Conservation (phyloP, 2,113 vertebrate species). For the Polyodon spathula region DNA sequence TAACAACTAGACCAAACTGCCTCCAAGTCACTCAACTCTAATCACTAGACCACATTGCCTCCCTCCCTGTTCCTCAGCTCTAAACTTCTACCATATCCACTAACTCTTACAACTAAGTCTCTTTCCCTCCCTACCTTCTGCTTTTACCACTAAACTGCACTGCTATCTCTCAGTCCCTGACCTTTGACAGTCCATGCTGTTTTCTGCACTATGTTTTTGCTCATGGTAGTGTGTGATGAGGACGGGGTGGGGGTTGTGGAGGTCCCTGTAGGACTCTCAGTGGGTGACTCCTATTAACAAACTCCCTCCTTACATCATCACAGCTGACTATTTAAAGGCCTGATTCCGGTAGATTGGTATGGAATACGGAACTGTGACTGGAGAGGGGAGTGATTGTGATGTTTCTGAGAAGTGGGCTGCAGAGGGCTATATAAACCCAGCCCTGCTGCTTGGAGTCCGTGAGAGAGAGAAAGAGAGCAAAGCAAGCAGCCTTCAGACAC, state of each 20-base stretch:
- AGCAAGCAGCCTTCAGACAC: not conserved
- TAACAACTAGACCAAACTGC: too few species aligned
- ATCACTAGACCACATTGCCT: too few species aligned
- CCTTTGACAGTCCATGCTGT: not conserved
- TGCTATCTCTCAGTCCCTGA: too few species aligned
- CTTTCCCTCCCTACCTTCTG: too few species aligned
- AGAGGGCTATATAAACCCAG: constrained; percentile 46
- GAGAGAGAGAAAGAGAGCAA: constrained; percentile 16
- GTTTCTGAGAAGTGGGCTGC: constrained; percentile 25
- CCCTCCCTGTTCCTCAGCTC: too few species aligned
- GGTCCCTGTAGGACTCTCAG: constrained; percentile 14
- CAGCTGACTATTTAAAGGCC: constrained; percentile 47
- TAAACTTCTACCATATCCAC: too few species aligned
- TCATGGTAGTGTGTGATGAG: not conserved
- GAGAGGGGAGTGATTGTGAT: constrained; percentile 21
- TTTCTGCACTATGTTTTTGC: not conserved
- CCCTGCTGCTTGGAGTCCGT: constrained; percentile 31
- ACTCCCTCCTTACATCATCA: constrained; percentile 22
- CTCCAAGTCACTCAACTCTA: too few species aligned
- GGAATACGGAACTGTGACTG: constrained; percentile 38
- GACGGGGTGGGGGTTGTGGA: not conserved
- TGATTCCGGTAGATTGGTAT: constrained; percentile 39
- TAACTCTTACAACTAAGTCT: too few species aligned
- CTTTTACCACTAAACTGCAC: too few species aligned
- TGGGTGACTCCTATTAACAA: too few species aligned